These are phyloP conservation scores for Pangasius mekongensis DNA, from an alignment of 2,797 vertebrate species.

Conservation along the genomic window DNA sequence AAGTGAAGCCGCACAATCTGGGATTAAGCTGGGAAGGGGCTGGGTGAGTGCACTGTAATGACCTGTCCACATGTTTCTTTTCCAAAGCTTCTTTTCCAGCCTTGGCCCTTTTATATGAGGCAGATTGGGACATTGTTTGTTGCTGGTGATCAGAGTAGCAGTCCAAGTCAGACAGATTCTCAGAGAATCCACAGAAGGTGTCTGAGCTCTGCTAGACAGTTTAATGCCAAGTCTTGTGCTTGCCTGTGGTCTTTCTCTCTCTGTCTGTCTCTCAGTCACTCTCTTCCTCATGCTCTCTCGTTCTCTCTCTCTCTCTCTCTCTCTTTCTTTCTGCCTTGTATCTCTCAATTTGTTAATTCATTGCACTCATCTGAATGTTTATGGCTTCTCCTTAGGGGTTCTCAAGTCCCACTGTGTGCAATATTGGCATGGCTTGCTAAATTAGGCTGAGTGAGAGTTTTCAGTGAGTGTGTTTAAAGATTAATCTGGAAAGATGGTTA, in stretches of 20 bases:
- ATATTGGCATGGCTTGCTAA: constrained; percentile 48
- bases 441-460: constrained; percentile 43
- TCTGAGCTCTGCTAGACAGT: constrained; percentile 22
- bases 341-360: constrained; percentile 53
- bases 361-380: constrained; percentile 48
- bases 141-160: constrained; percentile 28
- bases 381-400: constrained; percentile 38
- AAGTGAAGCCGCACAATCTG: constrained; percentile 73
- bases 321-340: constrained; percentile 15
- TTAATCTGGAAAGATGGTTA: constrained; percentile 44
- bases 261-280: background rate
- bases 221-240: constrained; percentile 17
- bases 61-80: constrained; percentile 76
- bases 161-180: constrained; percentile 32
- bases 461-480: constrained; percentile 47
- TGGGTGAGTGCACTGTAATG: constrained; percentile 70
- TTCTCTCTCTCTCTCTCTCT: background rate
- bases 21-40: constrained; percentile 73
- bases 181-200: constrained; percentile 37
- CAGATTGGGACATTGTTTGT: constrained; percentile 39
- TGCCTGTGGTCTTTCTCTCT: constrained; percentile 14
- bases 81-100: constrained; percentile 54
- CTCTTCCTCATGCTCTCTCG: background rate
- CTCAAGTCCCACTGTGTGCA: constrained; percentile 29
- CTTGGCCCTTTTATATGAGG: constrained; percentile 41